phyloP scores from a whole-genome alignment of 2,797 vertebrate species.

The Australoheros facetus region DNA sequence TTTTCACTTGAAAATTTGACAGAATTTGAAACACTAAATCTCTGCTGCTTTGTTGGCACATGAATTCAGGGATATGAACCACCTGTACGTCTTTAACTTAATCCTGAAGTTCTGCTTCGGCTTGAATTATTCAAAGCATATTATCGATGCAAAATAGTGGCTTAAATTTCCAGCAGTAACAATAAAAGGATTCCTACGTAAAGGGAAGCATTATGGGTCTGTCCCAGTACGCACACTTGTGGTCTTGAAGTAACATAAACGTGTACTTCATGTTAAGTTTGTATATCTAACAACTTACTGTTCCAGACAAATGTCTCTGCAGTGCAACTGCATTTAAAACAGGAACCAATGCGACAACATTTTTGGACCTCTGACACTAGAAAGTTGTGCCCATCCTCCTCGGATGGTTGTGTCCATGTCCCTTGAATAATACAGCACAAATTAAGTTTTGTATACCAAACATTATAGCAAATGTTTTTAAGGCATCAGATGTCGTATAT shows the following conservation, averaged over 20 bases:
- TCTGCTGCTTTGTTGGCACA: slow-evolving; percentile 56
- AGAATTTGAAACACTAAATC: slow-evolving; percentile 56
- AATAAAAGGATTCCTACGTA: background rate
- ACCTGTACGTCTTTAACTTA: slow-evolving; percentile 1
- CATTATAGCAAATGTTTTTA: background rate
- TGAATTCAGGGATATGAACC: slow-evolving; percentile 68
- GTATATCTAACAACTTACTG: background rate
- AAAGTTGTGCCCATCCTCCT: no score
- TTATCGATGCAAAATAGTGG: background rate
- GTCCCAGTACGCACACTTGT: background rate
- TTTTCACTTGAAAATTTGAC: background rate
- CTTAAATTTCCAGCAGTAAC: background rate
- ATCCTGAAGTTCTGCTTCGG: background rate
- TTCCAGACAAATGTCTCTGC: background rate
- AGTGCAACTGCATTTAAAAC: no score
- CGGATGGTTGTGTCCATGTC: background rate
- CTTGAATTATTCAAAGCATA: background rate
- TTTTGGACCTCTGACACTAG: no score
- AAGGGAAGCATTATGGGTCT: background rate
- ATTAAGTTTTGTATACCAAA: background rate
- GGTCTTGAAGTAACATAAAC: background rate
- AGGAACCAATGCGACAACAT: fast-evolving
- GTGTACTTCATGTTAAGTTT: background rate
- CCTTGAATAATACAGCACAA: background rate
- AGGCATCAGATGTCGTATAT: fast-evolving